phyloP scores from a whole-genome alignment of 2,797 vertebrate genomes.

The Rhinophrynus dorsalis region DNA sequence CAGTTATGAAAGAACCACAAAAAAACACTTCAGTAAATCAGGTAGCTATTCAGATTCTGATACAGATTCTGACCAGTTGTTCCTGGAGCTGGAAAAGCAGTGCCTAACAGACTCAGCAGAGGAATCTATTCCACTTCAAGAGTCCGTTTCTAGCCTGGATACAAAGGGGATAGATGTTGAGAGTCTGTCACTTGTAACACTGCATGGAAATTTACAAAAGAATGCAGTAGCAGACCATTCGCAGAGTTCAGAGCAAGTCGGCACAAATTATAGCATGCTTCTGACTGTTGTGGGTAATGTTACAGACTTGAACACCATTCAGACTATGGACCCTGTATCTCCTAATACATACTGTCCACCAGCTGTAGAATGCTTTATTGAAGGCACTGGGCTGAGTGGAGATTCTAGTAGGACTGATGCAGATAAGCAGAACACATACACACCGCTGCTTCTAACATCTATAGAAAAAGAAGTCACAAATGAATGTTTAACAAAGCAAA shows the following conservation, averaged over 20 bases:
- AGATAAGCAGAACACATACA: neutral
- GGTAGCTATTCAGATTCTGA: slow-evolving; percentile 65
- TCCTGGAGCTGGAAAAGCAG: slow-evolving; percentile 74
- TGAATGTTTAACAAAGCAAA: neutral
- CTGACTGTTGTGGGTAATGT: neutral
- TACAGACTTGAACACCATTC: neutral
- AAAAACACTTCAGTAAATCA: neutral
- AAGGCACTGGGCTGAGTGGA: neutral
- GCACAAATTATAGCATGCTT: slow-evolving; percentile 27
- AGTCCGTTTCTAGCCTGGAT: slow-evolving; percentile 40
- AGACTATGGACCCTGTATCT: neutral
- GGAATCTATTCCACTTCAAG: slow-evolving; percentile 56
- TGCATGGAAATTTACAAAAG: neutral
- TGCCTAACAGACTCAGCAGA: slow-evolving; percentile 69
- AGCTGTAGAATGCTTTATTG: neutral
- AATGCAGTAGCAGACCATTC: neutral
- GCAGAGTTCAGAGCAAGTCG: slow-evolving; percentile 46
- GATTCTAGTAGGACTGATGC: neutral
- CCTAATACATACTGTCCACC: neutral
- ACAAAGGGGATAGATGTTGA: slow-evolving; percentile 52
- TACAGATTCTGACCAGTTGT: slow-evolving; percentile 74
- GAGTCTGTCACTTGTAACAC: slow-evolving; percentile 33
- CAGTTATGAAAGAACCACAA: slow-evolving; percentile 50
- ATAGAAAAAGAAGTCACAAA: neutral
- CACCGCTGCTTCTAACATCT: neutral